A percentile compares a stretch with the other conserved stretches of the same genome.
Evolutionary conservation across 64 coral and sea anemone genomes (phyloP).

Genomic region (Porites lutea): DNA sequence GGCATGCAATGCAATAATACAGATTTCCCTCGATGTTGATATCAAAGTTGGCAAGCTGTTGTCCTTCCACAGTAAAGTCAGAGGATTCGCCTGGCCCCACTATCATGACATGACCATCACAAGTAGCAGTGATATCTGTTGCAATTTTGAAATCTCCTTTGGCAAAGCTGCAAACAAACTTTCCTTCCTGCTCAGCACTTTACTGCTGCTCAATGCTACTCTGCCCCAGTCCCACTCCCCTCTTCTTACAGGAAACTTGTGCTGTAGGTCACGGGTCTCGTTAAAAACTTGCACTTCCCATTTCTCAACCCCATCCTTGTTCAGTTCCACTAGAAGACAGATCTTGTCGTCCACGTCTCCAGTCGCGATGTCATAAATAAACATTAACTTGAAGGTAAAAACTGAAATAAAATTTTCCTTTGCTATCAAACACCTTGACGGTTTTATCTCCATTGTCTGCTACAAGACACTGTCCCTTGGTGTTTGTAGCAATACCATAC

Average conservation of each 20-base stretch:
- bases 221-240: not conserved
- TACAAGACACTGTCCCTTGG: conserved; percentile 45
- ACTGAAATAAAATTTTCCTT: conserved; percentile 17
- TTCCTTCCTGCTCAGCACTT: conserved; percentile 19
- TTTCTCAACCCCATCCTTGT: not conserved
- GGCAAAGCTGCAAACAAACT: conserved; percentile 3
- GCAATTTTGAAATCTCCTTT: not conserved
- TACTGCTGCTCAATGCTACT: conserved; percentile 10
- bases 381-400: not conserved
- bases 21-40: not conserved
- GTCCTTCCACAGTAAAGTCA: conserved; percentile 32
- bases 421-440: conserved; percentile 60
- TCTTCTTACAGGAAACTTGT: conserved; percentile 15
- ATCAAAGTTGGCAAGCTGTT: not conserved
- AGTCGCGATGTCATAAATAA: not conserved
- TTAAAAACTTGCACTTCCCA: not conserved
- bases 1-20: not conserved
- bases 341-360: conserved; percentile 36
- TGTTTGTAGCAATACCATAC: conserved; percentile 17
- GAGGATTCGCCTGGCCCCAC: not conserved
- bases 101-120: conserved; percentile 30
- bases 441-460: not conserved
- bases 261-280: not conserved
- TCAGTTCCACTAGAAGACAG: not conserved
- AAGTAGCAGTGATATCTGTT: conserved; percentile 14